A percentile compares a stretch with the other conserved stretches of the same genome.
Conservation (phyloP, 2,888 invertebrate genomes). For the Melanophora roralis region DNA sequence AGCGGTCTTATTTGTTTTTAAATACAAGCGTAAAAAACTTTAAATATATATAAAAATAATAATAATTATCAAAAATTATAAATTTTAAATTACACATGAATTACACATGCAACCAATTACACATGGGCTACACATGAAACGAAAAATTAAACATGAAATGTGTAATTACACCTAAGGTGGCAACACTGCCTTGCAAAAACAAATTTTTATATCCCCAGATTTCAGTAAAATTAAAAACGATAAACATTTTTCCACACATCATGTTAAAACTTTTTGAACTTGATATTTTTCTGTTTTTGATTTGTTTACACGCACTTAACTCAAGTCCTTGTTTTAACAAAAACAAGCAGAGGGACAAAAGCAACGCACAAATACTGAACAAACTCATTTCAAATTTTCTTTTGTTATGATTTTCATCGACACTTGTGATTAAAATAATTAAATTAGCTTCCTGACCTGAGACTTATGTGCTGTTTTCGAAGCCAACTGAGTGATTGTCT, state of each 20-base stretch:
- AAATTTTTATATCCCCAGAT: neutral
- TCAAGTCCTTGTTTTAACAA: slow-evolving; percentile 22
- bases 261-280: neutral
- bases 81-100: too few species aligned
- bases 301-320: slow-evolving; percentile 38
- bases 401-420: neutral
- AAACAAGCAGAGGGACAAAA: neutral
- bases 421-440: neutral
- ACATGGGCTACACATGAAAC: too few species aligned
- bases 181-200: too few species aligned
- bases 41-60: too few species aligned
- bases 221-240: neutral
- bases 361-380: neutral
- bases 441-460: neutral
- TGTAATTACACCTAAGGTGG: too few species aligned
- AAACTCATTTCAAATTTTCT: neutral
- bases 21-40: too few species aligned
- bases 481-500: too few species aligned
- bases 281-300: neutral
- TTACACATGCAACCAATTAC: too few species aligned
- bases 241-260: neutral
- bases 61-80: too few species aligned
- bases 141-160: too few species aligned
- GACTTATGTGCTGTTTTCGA: too few species aligned
- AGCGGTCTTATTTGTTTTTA: too few species aligned